These are phyloP conservation scores for Octonoba sinensis DNA, from an alignment of 2,888 invertebrate species.

Conservation along the genomic window DNA sequence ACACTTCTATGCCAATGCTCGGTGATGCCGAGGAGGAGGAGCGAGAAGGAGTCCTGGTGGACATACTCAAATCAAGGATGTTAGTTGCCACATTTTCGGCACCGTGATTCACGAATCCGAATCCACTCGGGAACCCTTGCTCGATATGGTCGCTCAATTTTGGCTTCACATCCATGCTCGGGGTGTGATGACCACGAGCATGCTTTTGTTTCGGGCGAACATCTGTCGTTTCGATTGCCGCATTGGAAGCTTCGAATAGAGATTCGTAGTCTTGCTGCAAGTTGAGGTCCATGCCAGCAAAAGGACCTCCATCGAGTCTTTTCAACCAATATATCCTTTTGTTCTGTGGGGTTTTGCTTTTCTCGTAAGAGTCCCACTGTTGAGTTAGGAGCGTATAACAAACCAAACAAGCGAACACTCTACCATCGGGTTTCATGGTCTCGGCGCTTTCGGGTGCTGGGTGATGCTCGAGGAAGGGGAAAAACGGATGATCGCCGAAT, in stretches of 20 bases:
- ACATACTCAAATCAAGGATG: constrained; percentile 56
- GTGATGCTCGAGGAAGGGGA: constrained; percentile 91
- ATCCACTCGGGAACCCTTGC: background rate
- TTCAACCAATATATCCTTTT: constrained; percentile 94
- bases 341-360: constrained; percentile 85
- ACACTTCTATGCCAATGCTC: constrained; percentile 69
- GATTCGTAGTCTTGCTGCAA: constrained; percentile 93
- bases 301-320: constrained; percentile 89
- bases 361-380: constrained; percentile 93
- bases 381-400: constrained; percentile 88
- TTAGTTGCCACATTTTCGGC: background rate
- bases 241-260: constrained; percentile 45
- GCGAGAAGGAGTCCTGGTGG: constrained; percentile 39
- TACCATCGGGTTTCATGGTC: constrained; percentile 69
- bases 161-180: constrained; percentile 14
- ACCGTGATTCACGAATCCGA: constrained; percentile 13
- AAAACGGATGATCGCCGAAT: constrained; percentile 76
- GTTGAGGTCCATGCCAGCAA: constrained; percentile 89
- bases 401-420: constrained; percentile 83
- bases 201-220: constrained; percentile 65
- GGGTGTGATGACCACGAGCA: constrained; percentile 9
- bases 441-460: constrained; percentile 83
- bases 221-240: constrained; percentile 78
- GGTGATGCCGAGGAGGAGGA: constrained; percentile 37
- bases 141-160: constrained; percentile 14